Conservation (phyloP, 2,113 vertebrate species). For the Anguilla rostrata region DNA sequence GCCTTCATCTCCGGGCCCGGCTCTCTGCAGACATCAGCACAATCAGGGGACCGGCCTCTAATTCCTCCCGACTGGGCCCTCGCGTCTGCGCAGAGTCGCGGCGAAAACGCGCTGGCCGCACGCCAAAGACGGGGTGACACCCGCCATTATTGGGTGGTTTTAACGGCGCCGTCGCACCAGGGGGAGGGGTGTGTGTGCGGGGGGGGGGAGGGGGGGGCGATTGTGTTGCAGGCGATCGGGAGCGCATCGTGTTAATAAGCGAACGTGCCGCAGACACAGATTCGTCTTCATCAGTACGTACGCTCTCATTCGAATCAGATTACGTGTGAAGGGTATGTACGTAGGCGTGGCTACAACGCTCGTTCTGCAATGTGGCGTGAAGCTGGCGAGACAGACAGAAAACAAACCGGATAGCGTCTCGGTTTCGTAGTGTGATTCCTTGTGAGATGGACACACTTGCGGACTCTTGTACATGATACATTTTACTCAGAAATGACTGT, state of each 20-base stretch:
- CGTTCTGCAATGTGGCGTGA: not conserved
- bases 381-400: too few species aligned
- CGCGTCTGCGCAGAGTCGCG: constrained; percentile 54
- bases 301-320: not conserved
- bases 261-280: constrained; percentile 15
- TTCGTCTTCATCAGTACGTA: not conserved
- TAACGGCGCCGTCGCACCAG: constrained; percentile 16
- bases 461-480: too few species aligned
- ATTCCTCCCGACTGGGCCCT: constrained; percentile 65
- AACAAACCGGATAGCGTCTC: too few species aligned
- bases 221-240: constrained; percentile 21
- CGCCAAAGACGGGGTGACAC: constrained; percentile 51
- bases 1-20: constrained; percentile 61
- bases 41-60: constrained; percentile 63
- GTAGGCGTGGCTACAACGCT: not conserved
- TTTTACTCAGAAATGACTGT: too few species aligned
- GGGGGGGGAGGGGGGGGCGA: constrained; percentile 25
- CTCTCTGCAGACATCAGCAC: constrained; percentile 68
- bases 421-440: too few species aligned
- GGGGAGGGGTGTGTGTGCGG: constrained; percentile 1
- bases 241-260: constrained; percentile 37
- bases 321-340: not conserved
- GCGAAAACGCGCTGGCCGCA: constrained; percentile 44
- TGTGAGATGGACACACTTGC: too few species aligned
- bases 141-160: constrained; percentile 47